Evolutionary conservation across 1,140 invertebrate species (phyloP).

Genomic region (Drosophila pandora): DNA sequence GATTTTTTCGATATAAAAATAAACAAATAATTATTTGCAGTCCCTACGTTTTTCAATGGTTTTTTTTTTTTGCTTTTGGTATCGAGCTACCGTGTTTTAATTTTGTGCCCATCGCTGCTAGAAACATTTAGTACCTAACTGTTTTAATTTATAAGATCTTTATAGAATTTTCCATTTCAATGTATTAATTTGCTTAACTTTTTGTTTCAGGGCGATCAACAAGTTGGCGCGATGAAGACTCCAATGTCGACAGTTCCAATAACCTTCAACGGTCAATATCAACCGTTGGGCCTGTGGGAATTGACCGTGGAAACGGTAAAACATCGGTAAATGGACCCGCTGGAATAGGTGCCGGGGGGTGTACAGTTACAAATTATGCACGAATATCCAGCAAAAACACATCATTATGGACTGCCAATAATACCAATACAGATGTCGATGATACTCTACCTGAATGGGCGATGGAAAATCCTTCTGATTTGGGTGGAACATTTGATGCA

Average conservation of each 20-base stretch:
- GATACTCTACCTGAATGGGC: constrained; percentile 91
- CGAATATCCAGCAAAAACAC: constrained; percentile 35
- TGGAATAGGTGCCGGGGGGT: neutral
- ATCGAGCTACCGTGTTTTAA: no score
- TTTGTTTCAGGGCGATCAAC: constrained; percentile 82
- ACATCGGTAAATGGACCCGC: constrained; percentile 3
- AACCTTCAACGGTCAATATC: constrained; percentile 69
- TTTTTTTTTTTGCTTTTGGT: no score
- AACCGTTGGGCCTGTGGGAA: constrained; percentile 44
- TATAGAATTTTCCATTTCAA: neutral
- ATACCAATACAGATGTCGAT: constrained; percentile 76
- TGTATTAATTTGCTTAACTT: neutral
- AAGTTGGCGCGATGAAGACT: constrained; percentile 88
- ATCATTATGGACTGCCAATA: constrained; percentile 41
- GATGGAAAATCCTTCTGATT: constrained; percentile 89
- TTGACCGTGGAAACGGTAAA: constrained; percentile 36
- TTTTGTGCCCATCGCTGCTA: no score
- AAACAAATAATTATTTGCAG: no score
- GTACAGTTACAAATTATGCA: neutral
- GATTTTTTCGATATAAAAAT: no score
- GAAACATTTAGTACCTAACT: no score
- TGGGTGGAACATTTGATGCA: constrained; percentile 93
- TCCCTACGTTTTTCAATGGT: no score
- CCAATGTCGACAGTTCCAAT: constrained; percentile 40
- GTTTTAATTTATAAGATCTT: no score